These are phyloP conservation scores for Chionomys nivalis DNA, from an alignment of 2,113 vertebrate genomes.

Conservation along the genomic window DNA sequence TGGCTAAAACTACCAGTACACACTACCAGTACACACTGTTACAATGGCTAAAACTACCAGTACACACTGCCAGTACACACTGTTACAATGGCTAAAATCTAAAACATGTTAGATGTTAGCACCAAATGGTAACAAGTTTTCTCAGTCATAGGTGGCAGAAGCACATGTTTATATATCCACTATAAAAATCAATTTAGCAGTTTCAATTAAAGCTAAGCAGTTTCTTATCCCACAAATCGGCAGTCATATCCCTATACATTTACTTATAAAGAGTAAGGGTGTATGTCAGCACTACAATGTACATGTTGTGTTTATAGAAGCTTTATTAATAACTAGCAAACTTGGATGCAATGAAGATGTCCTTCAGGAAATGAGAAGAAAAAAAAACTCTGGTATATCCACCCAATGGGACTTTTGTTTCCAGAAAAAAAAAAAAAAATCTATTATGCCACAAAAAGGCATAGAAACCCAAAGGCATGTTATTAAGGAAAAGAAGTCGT, in stretches of 20 bases:
- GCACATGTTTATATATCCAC: neutral
- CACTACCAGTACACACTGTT: too few species aligned
- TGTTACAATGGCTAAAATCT: neutral
- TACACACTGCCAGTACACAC: neutral
- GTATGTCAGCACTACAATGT: neutral
- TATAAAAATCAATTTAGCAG: neutral
- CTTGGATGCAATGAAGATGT: neutral
- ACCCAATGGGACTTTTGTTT: neutral
- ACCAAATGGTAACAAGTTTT: neutral
- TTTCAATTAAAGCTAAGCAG: neutral
- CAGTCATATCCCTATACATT: neutral
- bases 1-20: neutral
- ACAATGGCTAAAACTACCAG: neutral
- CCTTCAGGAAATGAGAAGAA: neutral
- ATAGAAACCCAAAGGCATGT: neutral
- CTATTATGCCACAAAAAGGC: neutral
- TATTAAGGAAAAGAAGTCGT: neutral
- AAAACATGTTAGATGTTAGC: neutral
- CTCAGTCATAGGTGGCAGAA: neutral
- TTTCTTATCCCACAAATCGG: neutral
- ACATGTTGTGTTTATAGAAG: neutral
- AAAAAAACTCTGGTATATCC: neutral
- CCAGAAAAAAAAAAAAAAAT: neutral
- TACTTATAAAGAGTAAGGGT: neutral
- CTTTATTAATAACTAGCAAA: conserved; percentile 21